Base-by-base conservation (phyloP, 1,140 invertebrate species). In the Hypsibius dujardini region DNA sequence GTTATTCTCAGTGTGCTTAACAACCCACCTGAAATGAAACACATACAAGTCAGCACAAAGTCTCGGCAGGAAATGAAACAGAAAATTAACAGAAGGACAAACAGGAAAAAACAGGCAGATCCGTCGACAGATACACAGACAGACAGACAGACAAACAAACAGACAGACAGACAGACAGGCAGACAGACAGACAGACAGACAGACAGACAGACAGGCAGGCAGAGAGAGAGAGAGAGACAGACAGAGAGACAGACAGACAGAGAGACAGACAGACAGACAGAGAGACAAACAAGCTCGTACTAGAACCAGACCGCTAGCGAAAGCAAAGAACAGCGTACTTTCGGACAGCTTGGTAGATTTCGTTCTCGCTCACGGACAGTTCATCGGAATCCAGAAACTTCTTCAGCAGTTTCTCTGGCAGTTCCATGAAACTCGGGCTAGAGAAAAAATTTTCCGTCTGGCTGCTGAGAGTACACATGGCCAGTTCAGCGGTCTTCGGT, bases 21-120 rank as follows among this genome's bases (percentile, higher is more conserved):
- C 50, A n/a, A 56, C 50, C 50, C 50, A 56, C n/a, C 50, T 56
- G 50, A 56, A 56, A 56, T 56, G 50, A 56, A 56, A 56, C 7
- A 56, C 50, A 56, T 7, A 7, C 7, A n/a, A 56, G 7, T 56
- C 7, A 56, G n/a, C 7, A 56, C 7, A 56, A 56, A 7, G 7
- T n/a, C 50, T 7, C 7, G n/a, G 7, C n/a, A 7, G 50, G 7
- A 56, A n/a, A n/a, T n/a, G 7, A 56, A 56, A 56, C 7, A 56
- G 7, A n/a, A 56, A 56, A 56, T 56, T 56, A 7, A 56, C 7
- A 7, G 7, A 7, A 7, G 7, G 50, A 7, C 50, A 7, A n/a
- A 7, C 7, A 56, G n/a, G n/a, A n/a, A 56, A 7, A 7, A 7
- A 56, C 50, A 7, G 7, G n/a, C 50, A 7, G 50, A 7, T 56